Evolutionary conservation across 2,797 vertebrate genomes (phyloP).

Genomic region (Sternotherus odoratus): DNA sequence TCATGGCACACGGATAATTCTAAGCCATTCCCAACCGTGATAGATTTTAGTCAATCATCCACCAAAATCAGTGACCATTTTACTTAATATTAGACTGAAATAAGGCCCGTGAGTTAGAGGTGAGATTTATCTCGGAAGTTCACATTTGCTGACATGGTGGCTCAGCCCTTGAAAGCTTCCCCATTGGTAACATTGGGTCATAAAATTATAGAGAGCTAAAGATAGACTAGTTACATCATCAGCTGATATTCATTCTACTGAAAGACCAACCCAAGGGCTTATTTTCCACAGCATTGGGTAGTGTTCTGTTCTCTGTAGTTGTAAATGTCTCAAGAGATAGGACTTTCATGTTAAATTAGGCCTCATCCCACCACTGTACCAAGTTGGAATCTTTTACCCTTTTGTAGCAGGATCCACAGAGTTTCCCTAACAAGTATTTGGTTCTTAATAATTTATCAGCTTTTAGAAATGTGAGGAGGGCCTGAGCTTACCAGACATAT

Average conservation of each 20-base stretch:
- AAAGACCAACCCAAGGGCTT: background rate
- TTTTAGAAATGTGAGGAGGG: background rate
- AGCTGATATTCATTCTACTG: background rate
- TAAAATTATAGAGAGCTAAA: constrained; percentile 2
- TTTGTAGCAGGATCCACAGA: background rate
- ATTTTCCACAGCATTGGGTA: background rate
- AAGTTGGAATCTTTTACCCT: background rate
- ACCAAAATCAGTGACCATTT: background rate
- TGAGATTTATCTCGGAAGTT: background rate
- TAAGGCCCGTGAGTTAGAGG: background rate
- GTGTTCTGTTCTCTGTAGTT: background rate
- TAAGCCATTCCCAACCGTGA: background rate
- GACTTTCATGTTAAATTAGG: background rate
- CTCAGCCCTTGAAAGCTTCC: background rate
- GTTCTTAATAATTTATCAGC: background rate
- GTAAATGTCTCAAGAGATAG: background rate
- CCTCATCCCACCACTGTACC: background rate
- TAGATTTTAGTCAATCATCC: background rate
- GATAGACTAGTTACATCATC: background rate
- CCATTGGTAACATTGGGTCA: background rate
- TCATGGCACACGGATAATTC: background rate
- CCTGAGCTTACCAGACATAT: background rate
- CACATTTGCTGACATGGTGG: background rate
- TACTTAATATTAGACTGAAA: constrained; percentile 1
- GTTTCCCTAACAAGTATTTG: background rate